These are phyloP conservation scores for Aplodontia rufa DNA, from an alignment of 2,113 vertebrate species.

Conservation along the genomic window DNA sequence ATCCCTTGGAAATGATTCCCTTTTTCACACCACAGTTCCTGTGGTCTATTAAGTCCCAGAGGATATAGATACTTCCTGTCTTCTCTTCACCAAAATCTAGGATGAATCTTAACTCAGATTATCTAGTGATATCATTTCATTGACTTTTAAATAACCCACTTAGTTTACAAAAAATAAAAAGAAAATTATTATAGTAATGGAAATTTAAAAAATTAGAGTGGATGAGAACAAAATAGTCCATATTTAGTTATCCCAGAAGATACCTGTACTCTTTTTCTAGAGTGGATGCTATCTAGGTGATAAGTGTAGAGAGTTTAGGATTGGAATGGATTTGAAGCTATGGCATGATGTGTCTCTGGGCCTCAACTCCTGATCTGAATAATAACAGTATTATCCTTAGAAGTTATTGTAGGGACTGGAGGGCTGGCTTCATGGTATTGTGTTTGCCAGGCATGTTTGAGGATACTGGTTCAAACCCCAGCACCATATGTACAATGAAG, in stretches of 20 bases:
- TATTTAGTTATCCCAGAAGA: background rate
- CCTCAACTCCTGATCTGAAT: background rate
- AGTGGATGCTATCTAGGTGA: background rate
- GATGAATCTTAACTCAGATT: background rate
- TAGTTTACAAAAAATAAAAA: background rate
- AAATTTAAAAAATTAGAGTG: background rate
- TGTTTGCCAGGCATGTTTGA: too few relatives aligned
- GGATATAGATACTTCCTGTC: background rate
- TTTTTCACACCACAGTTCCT: background rate
- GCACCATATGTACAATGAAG: too few relatives aligned
- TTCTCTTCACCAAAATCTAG: conserved; percentile 3
- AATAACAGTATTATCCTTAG: background rate
- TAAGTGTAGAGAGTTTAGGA: background rate
- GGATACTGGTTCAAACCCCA: too few relatives aligned
- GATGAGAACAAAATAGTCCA: background rate
- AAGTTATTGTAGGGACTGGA: too few relatives aligned
- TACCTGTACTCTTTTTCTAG: background rate
- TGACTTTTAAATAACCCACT: background rate
- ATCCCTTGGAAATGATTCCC: background rate
- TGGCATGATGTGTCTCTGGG: background rate
- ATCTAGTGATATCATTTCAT: background rate
- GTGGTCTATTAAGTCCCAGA: background rate
- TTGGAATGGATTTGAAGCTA: background rate
- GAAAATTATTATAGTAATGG: background rate
- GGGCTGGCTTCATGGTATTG: too few relatives aligned